Evolutionary conservation across 2,797 vertebrate species (phyloP), one percentile per base, ranked within the genome.

Genomic region (Hyperoplus immaculatus): DNA sequence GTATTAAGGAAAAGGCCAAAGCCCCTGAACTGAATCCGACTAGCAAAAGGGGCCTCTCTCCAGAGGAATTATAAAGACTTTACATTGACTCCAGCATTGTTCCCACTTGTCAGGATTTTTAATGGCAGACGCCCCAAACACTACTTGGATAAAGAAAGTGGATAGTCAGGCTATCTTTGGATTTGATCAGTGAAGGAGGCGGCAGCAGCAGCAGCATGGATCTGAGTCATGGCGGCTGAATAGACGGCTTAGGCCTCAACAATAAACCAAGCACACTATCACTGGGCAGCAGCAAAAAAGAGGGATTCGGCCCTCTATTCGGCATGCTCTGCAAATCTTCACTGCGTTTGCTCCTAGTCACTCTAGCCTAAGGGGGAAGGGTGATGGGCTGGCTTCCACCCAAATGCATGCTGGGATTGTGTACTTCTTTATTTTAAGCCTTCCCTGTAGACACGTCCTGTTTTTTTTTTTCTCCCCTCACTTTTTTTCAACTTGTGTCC

Each of bases 391-490:
- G 91, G 91, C 90, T 90, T 86, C 84, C 58, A 88, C 91, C 92
- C 94, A 94, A 93, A 89, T 94, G 93, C 94, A 94, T 94, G 91
- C 94, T 95, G 95, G 95, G 94, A 95, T 94, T 92, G 93, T 93
- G 93, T 93, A 93, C 83, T 89, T 94, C 93, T 94, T 96, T 96
- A 96, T 96, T 96, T 96, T 95, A 94, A 95, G 94, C 92, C 92
- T 91, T 95, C 95, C 94, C 95, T 95, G 90, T 92, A 95, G 95
- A 95, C 95, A 93, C 95, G 95, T 94, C 95, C 95, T 93, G 95
- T 94, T 95, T 95, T 91, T 84, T 81, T 79, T 87, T 63, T 49
- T 54, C 4, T 54, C 50, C 78, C 86, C 75, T 85, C 75, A 76
- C 76, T 91, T 86, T 87, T 54, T 73, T 70, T 84, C 80, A 50